These are phyloP conservation scores for Barypeithes pellucidus DNA, from an alignment of 2,888 invertebrate genomes.

Conservation along the genomic window DNA sequence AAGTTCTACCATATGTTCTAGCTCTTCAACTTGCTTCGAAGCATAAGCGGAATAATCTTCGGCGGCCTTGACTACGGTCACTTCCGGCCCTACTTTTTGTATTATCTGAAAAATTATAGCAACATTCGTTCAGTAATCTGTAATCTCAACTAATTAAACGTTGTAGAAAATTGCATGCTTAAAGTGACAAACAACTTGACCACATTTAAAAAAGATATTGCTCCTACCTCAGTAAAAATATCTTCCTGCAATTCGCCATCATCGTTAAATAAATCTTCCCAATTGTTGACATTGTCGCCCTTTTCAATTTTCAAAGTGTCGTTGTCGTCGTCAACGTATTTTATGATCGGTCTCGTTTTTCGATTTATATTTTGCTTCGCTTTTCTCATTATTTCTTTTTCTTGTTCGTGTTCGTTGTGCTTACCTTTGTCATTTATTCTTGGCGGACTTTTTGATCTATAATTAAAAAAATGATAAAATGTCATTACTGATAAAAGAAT, in stretches of 20 bases:
- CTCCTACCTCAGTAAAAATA: conserved; percentile 61
- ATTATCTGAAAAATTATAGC: conserved; percentile 61
- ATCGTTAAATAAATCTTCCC: conserved; percentile 69
- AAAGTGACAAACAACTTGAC: too few relatives aligned
- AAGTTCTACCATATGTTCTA: conserved; percentile 69
- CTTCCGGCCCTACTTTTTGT: conserved; percentile 64
- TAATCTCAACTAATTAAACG: too few relatives aligned
- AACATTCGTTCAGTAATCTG: too few relatives aligned
- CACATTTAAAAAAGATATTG: too few relatives aligned
- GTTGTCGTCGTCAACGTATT: conserved; percentile 64
- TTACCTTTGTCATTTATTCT: conserved; percentile 27
- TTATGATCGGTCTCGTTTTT: conserved; percentile 66
- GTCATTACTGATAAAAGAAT: too few relatives aligned
- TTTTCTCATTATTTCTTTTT: conserved; percentile 68
- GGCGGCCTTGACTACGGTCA: conserved; percentile 63
- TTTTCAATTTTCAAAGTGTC: conserved; percentile 62
- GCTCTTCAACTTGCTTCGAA: conserved; percentile 63
- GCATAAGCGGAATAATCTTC: conserved; percentile 65
- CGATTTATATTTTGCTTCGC: conserved; percentile 67
- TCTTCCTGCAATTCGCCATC: conserved; percentile 64
- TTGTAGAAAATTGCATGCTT: too few relatives aligned
- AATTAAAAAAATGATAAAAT: too few relatives aligned
- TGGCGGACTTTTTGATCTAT: conserved; percentile 40
- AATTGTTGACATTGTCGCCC: conserved; percentile 64
- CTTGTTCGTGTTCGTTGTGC: conserved; percentile 63